Evolutionary conservation across 1,140 invertebrate genomes (phyloP).

Genomic region (Zaprionus davidi): DNA sequence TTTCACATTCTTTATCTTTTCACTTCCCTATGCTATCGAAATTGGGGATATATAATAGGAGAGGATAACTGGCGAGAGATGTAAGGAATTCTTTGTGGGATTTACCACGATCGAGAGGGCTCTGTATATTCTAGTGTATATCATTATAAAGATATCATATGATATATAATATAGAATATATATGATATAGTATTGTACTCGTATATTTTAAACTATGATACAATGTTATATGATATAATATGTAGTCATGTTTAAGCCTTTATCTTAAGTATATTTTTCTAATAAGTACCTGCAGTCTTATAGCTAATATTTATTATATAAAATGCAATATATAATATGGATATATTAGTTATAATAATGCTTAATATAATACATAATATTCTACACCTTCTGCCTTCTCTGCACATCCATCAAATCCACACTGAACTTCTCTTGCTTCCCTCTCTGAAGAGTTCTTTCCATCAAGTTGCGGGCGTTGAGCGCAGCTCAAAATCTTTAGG

Average conservation of each 20-base stretch:
- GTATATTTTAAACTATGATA: too few relatives aligned
- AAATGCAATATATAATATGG: too few relatives aligned
- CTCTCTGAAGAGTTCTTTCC: constrained; percentile 25
- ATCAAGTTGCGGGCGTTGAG: constrained; percentile 39
- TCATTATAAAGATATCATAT: too few relatives aligned
- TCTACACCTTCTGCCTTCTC: not conserved
- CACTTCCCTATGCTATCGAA: not conserved
- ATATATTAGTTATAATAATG: too few relatives aligned
- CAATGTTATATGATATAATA: not conserved
- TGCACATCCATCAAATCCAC: not conserved
- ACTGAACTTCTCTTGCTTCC: not conserved
- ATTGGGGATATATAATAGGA: not conserved
- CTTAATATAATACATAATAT: not conserved
- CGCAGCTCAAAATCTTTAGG: constrained; percentile 21
- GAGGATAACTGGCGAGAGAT: not conserved
- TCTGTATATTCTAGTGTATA: too few relatives aligned
- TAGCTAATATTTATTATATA: too few relatives aligned
- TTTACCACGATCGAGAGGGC: too few relatives aligned
- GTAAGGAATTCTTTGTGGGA: not conserved
- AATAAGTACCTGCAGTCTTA: too few relatives aligned
- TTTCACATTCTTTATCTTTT: constrained; percentile 13
- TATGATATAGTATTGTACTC: too few relatives aligned
- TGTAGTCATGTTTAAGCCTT: not conserved
- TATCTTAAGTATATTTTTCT: too few relatives aligned
- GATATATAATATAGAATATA: too few relatives aligned